phyloP scores from a whole-genome alignment of 2,888 invertebrate species.

The Terebella lapidaria region DNA sequence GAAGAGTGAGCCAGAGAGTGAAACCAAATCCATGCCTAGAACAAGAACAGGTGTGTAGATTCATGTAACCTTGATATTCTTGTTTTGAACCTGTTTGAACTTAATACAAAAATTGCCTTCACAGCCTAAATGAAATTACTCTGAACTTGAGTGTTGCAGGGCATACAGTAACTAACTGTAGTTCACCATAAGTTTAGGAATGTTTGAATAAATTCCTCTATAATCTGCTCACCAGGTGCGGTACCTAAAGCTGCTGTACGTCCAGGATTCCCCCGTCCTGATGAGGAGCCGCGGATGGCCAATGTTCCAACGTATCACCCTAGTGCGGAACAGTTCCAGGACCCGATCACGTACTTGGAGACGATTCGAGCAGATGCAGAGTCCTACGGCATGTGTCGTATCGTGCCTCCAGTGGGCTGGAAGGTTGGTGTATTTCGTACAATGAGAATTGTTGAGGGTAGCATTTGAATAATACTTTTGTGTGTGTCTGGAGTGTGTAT shows the following conservation, averaged over 20 bases:
- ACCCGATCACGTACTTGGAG: slow-evolving; percentile 80
- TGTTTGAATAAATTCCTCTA: no score
- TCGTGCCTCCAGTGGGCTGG: slow-evolving; percentile 68
- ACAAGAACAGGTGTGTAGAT: no score
- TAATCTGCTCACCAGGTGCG: background rate
- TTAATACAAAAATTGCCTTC: no score
- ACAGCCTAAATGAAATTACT: no score
- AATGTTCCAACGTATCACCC: slow-evolving; percentile 67
- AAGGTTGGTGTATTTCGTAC: slow-evolving; percentile 37
- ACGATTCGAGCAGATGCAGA: slow-evolving; percentile 71
- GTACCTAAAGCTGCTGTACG: background rate
- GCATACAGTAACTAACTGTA: no score
- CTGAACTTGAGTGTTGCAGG: no score
- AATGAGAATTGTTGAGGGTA: no score
- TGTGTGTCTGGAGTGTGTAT: background rate
- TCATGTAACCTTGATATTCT: no score
- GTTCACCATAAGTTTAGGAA: no score
- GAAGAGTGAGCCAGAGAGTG: no score
- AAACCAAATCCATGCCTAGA: no score
- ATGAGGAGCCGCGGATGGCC: slow-evolving; percentile 3
- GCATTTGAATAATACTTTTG: background rate
- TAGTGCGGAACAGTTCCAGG: slow-evolving; percentile 75
- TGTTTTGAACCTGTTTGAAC: no score
- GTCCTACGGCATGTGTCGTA: slow-evolving; percentile 79
- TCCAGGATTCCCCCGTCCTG: background rate